Conservation (phyloP, 2,113 vertebrate species). For the Limnothrissa miodon region DNA sequence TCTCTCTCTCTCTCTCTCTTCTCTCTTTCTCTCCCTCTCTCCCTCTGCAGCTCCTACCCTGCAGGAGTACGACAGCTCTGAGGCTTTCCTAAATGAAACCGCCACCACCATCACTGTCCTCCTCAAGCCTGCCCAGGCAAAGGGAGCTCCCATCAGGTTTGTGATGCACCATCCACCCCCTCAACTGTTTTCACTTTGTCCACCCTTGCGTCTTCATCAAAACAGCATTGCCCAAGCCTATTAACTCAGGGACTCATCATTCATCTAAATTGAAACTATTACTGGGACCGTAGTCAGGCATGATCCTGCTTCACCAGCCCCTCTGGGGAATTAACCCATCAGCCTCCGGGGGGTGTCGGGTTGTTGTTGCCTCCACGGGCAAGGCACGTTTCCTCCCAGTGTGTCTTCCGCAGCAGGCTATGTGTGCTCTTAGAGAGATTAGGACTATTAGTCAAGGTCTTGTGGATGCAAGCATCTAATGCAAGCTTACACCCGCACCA, state of each 20-base stretch:
- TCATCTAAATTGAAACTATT: neutral
- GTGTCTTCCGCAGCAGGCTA: neutral
- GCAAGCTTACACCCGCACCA: neutral
- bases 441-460: neutral
- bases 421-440: neutral
- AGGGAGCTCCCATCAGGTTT: conserved; percentile 96
- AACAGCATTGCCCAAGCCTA: neutral
- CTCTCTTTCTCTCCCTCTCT: conserved; percentile 5
- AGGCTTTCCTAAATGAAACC: conserved; percentile 95
- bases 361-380: neutral
- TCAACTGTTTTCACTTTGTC: neutral
- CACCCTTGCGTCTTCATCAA: neutral
- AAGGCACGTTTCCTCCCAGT: neutral
- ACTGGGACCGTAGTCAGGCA: neutral
- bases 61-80: conserved; percentile 91
- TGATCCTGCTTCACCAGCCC: neutral
- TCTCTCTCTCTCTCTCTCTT: neutral
- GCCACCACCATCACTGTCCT: conserved; percentile 96
- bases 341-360: neutral
- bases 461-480: neutral
- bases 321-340: neutral
- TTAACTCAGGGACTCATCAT: neutral
- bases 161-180: neutral
- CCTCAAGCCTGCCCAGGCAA: conserved; percentile 94
- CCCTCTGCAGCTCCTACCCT: conserved; percentile 83